A percentile compares a stretch with the other conserved stretches of the same genome.
These are phyloP conservation scores for Anthophora plumipes DNA, from an alignment of 2,888 invertebrate species.

Conservation along the genomic window DNA sequence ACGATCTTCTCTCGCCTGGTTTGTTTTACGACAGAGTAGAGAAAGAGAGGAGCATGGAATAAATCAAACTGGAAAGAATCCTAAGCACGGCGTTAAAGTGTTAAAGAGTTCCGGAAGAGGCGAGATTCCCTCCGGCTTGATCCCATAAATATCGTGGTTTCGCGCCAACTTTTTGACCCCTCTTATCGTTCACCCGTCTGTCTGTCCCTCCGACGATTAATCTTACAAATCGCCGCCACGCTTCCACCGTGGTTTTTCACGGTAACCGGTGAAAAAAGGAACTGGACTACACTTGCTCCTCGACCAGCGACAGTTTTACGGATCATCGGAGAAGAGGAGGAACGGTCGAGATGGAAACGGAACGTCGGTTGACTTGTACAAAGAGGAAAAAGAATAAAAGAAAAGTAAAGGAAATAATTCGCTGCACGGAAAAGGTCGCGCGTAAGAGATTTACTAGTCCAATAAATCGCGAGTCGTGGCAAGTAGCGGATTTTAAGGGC, in stretches of 20 bases:
- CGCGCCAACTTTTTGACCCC: conserved; percentile 60
- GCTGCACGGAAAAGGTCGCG: conserved; percentile 16
- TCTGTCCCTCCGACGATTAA: conserved; percentile 38
- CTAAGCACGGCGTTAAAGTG: conserved; percentile 69
- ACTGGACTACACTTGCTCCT: background rate
- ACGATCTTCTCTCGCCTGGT: conserved; percentile 29
- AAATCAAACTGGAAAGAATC: conserved; percentile 69
- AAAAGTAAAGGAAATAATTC: background rate
- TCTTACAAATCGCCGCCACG: conserved; percentile 65
- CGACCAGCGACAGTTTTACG: conserved; percentile 54
- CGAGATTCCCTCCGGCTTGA: conserved; percentile 52
- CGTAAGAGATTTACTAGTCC: conserved; percentile 16
- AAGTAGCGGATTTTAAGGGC: conserved; percentile 6
- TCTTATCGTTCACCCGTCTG: too few species aligned
- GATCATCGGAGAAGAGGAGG: conserved; percentile 19
- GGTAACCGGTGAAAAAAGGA: conserved; percentile 33
- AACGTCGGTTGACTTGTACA: background rate
- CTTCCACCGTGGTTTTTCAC: conserved; percentile 27
- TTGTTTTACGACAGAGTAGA: conserved; percentile 53
- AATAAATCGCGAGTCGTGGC: conserved; percentile 23
- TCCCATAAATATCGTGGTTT: conserved; percentile 67
- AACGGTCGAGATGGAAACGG: background rate
- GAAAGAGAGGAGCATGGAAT: conserved; percentile 36
- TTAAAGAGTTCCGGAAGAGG: conserved; percentile 72
- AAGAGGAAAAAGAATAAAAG: background rate